phyloP scores from a whole-genome alignment of 1,140 invertebrate genomes.

The Protaetia brevitarsis region DNA sequence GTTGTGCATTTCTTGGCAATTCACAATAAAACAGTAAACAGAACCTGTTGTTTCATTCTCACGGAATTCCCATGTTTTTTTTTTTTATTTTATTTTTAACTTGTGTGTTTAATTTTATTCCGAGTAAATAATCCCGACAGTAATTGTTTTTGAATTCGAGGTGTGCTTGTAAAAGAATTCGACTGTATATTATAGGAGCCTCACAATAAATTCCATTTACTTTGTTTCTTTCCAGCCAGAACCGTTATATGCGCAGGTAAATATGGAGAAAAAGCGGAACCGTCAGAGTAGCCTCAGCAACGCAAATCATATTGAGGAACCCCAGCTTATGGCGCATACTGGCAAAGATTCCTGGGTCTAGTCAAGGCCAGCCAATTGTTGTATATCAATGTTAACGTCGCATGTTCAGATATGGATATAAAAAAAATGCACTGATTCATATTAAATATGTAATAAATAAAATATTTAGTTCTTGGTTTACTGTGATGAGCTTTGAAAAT shows the following conservation, averaged over 20 bases:
- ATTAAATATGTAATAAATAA: conserved; percentile 47
- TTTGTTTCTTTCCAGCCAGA: conserved; percentile 60
- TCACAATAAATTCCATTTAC: background rate
- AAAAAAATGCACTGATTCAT: conserved; percentile 46
- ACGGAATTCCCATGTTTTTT: too few species aligned
- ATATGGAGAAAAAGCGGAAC: conserved; percentile 74
- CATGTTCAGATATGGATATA: conserved; percentile 43
- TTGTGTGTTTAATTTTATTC: too few species aligned
- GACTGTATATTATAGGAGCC: background rate
- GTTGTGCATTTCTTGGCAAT: background rate
- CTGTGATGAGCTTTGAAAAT: conserved; percentile 49
- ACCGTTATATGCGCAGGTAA: conserved; percentile 77
- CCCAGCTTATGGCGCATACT: conserved; percentile 37
- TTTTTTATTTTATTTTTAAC: too few species aligned
- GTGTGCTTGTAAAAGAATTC: background rate
- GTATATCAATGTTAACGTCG: conserved; percentile 47
- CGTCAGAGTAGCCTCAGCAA: conserved; percentile 52
- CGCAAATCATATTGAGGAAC: conserved; percentile 42
- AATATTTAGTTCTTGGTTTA: conserved; percentile 47
- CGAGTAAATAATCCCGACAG: too few species aligned
- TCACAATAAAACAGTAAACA: background rate
- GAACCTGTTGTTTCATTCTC: too few species aligned
- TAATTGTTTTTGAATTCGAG: too few species aligned
- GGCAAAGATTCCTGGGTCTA: conserved; percentile 49
- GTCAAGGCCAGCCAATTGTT: conserved; percentile 34